Evolutionary conservation across 2,797 vertebrate genomes (phyloP), one percentile per base, ranked within the genome.

Genomic region (Chelidonichthys spinosus): DNA sequence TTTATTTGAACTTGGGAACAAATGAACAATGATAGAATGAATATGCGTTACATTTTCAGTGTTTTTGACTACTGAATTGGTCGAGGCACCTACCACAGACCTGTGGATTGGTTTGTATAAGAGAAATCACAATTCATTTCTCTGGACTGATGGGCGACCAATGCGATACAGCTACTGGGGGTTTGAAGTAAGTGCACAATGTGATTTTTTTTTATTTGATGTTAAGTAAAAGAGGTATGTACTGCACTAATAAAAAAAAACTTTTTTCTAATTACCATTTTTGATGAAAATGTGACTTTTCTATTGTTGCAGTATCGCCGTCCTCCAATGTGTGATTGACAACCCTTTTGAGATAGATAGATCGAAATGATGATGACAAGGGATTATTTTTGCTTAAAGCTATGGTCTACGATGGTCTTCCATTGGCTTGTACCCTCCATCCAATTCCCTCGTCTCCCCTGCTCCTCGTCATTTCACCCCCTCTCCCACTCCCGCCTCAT

Each of bases 131-230:
- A 0, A 0, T 7, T 0, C 0, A 15, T 62, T 36, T 69, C 18
- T 49, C 36, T 85, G 83, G 83, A 79, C 69, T 61, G 79, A 82
- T 54, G 76, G 76, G 2, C 33, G 6, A 71, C 47, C 69, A 47
- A n/a, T 0, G 6, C 5, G 4, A 47, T 82, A 61, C 44, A 1
- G 0, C 1, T 61, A 71, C 53, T 73, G 56, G 56, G 25, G 2
- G 0, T 0, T 0, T 7, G 0, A 0, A 0, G 76, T 82, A 63
- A 74, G 76, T 74, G 32, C 2, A 63, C 14, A 55, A 4, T 6
- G 0, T 8, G 0, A 11, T 6, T 39, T 54, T 62, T 42, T 11
- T 3, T n/a, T 9, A 50, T 15, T 3, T 8, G 42, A 59, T 58
- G 2, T 42, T 11, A 39, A 35, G 10, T 49, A 14, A 9, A 33